Base-by-base conservation (phyloP, 2,888 invertebrate genomes). In the Himalopsyche japonica region DNA sequence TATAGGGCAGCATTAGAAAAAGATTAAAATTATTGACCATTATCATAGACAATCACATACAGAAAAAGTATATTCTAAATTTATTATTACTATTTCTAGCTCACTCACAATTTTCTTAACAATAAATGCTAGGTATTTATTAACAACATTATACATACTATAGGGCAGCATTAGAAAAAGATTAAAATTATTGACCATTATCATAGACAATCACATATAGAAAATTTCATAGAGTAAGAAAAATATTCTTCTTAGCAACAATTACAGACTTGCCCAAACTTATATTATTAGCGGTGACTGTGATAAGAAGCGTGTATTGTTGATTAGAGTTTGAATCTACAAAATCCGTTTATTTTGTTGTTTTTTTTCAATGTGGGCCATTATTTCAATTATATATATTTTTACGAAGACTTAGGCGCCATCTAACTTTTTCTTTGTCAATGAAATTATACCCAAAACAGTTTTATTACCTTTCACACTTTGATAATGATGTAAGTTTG, bases 121-220 rank as follows among this genome's bases (percentile, higher is more conserved):
- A 80, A 57, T 34, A 64, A 80, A 80, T 80, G 30, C 57, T 43
- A 79, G n/a, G 49, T 79, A n/a, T 79, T 79, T 30, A 79, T 79
- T 79, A 47, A 79, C 30, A 43, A 37, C 12, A 34, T 79, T 79
- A 34, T 43, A 79, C 27, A 37, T 30, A 43, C n/a, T 48, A 79
- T 18, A 20, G 79, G 79, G 47, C 79, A 79, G 76, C 34, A 32
- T 76, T 76, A 32, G 30, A 18, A 32, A 27, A 76, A 30, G 30
- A 32, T 27, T 27, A 7, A 76, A 76, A 76, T 76, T 32, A 76
- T 76, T n/a, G 12, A 70, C 70, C 20, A 57, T 20, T n/a, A 20
- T 27, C 18, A 57, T 57, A 20, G 57, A 57, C 57, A 57, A 57
- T 57, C 57, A 20, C 57, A 57, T 57, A 57, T 24, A 57, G n/a